Percentiles rank a stretch among this genome's conserved stretches.
These are phyloP conservation scores for Drosophila pruinosa DNA, from an alignment of 1,140 invertebrate species.

Conservation along the genomic window DNA sequence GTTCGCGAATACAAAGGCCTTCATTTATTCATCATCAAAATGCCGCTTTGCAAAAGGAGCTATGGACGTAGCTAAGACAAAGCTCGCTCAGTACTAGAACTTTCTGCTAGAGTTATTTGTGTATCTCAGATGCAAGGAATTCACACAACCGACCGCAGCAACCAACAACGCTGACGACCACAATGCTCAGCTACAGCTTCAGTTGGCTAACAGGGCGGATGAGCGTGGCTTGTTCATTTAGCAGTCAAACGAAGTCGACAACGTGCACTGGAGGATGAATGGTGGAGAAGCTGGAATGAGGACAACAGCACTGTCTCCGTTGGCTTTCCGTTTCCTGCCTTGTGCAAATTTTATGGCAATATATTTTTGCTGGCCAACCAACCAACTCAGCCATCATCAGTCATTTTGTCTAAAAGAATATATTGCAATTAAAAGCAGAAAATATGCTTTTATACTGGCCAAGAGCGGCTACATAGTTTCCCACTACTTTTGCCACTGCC, in stretches of 20 bases:
- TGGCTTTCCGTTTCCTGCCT: conserved; percentile 75
- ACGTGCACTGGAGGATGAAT: not conserved
- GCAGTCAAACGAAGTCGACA: conserved; percentile 65
- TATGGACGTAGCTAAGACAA: conserved; percentile 58
- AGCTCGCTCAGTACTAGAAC: conserved; percentile 28
- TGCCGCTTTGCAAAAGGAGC: conserved; percentile 45
- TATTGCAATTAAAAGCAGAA: conserved; percentile 81
- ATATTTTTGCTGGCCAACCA: conserved; percentile 65
- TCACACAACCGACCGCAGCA: conserved; percentile 26
- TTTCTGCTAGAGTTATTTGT: conserved; percentile 38
- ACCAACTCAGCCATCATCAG: conserved; percentile 64
- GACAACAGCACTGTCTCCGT: conserved; percentile 63
- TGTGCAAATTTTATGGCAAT: conserved; percentile 74
- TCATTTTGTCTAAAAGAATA: conserved; percentile 81
- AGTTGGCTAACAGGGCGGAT: conserved; percentile 34
- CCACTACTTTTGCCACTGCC: conserved; percentile 12
- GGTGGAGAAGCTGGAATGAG: conserved; percentile 20
- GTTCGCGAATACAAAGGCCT: conserved; percentile 61
- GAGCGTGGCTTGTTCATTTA: conserved; percentile 74
- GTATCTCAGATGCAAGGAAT: conserved; percentile 24
- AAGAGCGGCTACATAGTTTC: conserved; percentile 50
- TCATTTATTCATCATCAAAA: conserved; percentile 80
- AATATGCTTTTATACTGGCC: conserved; percentile 74
- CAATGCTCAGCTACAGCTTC: conserved; percentile 12
- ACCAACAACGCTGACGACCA: conserved; percentile 36